Base-by-base conservation (phyloP, 2,888 invertebrate genomes). In the Zhengitettix transpicula region DNA sequence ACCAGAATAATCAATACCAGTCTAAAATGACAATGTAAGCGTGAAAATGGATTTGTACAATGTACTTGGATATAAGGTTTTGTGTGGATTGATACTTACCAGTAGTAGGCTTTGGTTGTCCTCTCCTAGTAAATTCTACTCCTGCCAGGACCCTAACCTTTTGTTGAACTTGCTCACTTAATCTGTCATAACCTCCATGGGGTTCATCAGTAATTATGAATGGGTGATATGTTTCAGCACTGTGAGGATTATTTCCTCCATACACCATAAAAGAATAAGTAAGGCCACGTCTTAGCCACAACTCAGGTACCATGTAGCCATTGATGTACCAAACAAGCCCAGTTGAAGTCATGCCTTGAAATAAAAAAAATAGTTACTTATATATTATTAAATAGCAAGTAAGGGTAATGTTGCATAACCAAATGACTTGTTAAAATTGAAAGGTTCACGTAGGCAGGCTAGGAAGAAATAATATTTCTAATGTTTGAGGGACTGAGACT, bases 321-420 rank as follows among this genome's bases (percentile, higher is more conserved):
- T 96, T 94, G 63, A 96, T 87, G 74, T 94, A 96, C 92, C 93
- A 95, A 12, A 91, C 85, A 53, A 89, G 75, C 0, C 83, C 86
- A 66, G 81, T 85, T 47, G 82, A 81, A 41, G 81, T 81, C 71
- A 83, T 83, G 3, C 81, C 82, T 81, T 53, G 40, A 9, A 53
- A 15, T 52, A 52, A 16, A 52, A 52, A 10, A 14, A 44, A 14
- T 17, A 44, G 11, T 41, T 8, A 56, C n/a, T 40, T 17, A 16
- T 55, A 17, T 40, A 55, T 40, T 17, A 11, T 11, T 10, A 55
- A 55, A 42, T n/a, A n/a, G n/a, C n/a, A n/a, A n/a, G n/a, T 42
- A 42, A 42, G 44, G 12, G 12, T 42, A 12, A 42, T 11, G 12
- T 12, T 42, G 12, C n/a, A 57, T 11, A 9, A 57, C 44, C 44